Base-by-base conservation (phyloP, 2,113 vertebrate species). In the Ia io region DNA sequence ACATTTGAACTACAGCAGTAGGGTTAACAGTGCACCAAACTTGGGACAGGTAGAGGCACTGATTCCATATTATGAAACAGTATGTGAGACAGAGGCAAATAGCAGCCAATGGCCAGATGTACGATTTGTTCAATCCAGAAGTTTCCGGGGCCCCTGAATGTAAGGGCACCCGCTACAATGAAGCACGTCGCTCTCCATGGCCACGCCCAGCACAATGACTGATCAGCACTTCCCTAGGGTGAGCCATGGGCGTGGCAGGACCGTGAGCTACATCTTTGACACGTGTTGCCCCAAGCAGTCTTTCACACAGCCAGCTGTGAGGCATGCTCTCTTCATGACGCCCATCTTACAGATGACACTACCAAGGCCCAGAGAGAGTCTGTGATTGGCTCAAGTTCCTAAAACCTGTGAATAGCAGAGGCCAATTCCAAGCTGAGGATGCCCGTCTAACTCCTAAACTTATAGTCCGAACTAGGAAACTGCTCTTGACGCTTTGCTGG, bases 161-260 rank as follows among this genome's bases (percentile, higher is more conserved):
- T 1, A 5, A 59, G 32, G 35, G 10, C 12, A 17, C 44, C n/a
- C 5, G 17, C 79, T 23, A 47, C 42, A 2, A 5, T 2, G 10
- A 65, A 37, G 77, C n/a, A 37, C 8, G 1, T 2, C 3, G 7
- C 53, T 16, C 3, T 5, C 37, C 32, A 3, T 0, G 5, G 3
- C 10, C 71, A 69, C 5, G 11, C 9, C 20, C 37, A 4, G 18
- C 32, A 6, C 3, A 4, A 16, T 25, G 49, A 67, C 44, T 13
- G 13, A 16, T 70, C 22, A 11, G 11, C 83, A 17, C 32, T 59
- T 6, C 5, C 20, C 25, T 20, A 91, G 80, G 51, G 28, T 13
- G 3, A 11, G 40, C 17, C n/a, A 0, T 2, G 0, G 28, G 30
- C 2, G 4, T 37, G 63, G 20, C 78, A 9, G 9, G 12, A 32